Conservation (phyloP, 2,888 invertebrate genomes). For the Athalia circularis region DNA sequence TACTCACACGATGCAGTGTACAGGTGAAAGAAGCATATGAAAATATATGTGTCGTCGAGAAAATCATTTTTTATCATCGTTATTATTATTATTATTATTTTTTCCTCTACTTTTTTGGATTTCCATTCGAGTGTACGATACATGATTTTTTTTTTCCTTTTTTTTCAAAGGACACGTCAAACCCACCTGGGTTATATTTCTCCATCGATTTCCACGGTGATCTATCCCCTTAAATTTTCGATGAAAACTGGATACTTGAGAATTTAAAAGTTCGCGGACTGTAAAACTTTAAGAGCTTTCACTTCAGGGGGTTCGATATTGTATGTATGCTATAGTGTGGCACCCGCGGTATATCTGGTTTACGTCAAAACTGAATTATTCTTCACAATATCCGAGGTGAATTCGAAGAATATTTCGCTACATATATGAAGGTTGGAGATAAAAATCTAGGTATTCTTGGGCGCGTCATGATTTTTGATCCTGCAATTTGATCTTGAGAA, state of each 20-base stretch:
- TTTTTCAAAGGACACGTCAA: no score
- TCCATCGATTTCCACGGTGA: neutral
- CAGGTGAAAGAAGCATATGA: no score
- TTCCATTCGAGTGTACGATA: neutral
- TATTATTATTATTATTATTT: neutral
- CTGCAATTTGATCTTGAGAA: no score
- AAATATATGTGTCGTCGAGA: neutral
- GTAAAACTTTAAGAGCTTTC: neutral
- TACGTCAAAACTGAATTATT: slow-evolving; percentile 22
- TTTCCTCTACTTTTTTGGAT: neutral
- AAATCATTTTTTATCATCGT: neutral
- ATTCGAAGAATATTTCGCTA: neutral
- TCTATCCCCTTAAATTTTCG: slow-evolving; percentile 4
- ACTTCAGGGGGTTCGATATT: neutral
- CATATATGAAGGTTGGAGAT: neutral
- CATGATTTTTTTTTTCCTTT: no score
- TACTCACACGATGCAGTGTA: no score
- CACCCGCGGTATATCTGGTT: neutral
- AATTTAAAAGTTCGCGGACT: neutral
- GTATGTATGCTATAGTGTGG: neutral
- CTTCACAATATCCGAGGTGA: neutral
- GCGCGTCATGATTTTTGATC: no score
- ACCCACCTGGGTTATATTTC: neutral
- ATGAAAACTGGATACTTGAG: neutral
- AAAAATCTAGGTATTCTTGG: neutral